phyloP scores from a whole-genome alignment of 1,140 invertebrate genomes.

The Venustaconcha ellipsiformis region DNA sequence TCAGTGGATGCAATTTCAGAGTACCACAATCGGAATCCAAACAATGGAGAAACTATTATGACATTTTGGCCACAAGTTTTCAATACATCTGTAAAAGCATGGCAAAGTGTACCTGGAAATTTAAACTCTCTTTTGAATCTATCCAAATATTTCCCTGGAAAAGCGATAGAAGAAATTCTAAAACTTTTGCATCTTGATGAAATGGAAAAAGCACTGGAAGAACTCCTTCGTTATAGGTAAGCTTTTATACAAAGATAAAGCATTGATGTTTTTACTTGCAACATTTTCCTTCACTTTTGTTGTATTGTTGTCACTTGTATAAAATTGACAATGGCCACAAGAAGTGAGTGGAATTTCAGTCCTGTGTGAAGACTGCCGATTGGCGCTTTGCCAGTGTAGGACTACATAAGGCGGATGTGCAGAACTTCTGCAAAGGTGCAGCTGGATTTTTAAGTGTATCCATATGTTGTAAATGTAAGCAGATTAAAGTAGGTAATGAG shows the following conservation, averaged over 20 bases:
- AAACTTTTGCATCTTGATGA: conserved; percentile 43
- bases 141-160: conserved; percentile 39
- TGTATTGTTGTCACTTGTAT: background rate
- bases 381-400: too few relatives aligned
- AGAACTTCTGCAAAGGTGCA: too few relatives aligned
- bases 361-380: background rate
- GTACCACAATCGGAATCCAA: conserved; percentile 47
- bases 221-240: conserved; percentile 37
- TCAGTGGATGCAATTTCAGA: conserved; percentile 44
- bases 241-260: background rate
- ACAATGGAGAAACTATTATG: conserved; percentile 45
- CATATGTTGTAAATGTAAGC: too few relatives aligned
- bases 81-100: conserved; percentile 43
- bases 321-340: background rate
- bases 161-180: conserved; percentile 50
- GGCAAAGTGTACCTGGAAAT: conserved; percentile 53
- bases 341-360: background rate
- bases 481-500: too few relatives aligned
- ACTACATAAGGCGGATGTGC: too few relatives aligned
- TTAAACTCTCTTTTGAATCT: conserved; percentile 44
- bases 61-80: conserved; percentile 60
- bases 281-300: background rate
- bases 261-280: background rate
- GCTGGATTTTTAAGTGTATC: too few relatives aligned
- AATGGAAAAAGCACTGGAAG: conserved; percentile 36